phyloP scores from a whole-genome alignment of 2,797 vertebrate genomes.

The Dicrostonyx torquatus region DNA sequence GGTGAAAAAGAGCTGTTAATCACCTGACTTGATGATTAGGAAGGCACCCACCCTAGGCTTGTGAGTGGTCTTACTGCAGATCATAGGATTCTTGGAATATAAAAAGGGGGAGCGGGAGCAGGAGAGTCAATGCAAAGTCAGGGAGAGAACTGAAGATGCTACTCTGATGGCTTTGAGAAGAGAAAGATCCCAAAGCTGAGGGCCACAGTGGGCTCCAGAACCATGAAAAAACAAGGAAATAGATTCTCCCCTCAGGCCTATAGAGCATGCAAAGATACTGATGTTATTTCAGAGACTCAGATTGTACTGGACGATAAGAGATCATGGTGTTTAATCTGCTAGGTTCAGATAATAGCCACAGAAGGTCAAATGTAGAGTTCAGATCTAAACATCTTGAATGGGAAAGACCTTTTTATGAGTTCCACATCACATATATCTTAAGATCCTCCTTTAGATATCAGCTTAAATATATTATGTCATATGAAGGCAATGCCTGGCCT shows the following conservation, averaged over 20 bases:
- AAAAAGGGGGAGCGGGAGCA: background rate
- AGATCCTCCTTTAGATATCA: background rate
- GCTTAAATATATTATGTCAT: background rate
- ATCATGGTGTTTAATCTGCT: background rate
- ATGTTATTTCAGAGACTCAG: background rate
- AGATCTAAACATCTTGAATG: background rate
- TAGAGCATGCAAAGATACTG: background rate
- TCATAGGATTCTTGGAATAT: background rate
- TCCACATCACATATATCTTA: background rate
- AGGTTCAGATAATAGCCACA: background rate
- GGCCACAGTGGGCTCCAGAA: background rate
- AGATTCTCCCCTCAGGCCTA: background rate
- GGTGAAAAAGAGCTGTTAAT: slow-evolving; percentile 10
- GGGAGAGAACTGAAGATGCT: background rate
- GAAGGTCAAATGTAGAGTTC: background rate
- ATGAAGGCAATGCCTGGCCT: background rate
- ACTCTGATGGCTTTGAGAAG: background rate
- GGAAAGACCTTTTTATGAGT: background rate
- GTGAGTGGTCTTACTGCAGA: background rate
- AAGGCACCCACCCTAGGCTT: background rate
- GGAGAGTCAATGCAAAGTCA: background rate
- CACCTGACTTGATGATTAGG: background rate
- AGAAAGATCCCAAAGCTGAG: background rate
- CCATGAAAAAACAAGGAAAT: background rate
- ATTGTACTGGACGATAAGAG: background rate